Base-by-base conservation (phyloP, 2,797 vertebrate genomes). In the Coranthus polyacanthus region DNA sequence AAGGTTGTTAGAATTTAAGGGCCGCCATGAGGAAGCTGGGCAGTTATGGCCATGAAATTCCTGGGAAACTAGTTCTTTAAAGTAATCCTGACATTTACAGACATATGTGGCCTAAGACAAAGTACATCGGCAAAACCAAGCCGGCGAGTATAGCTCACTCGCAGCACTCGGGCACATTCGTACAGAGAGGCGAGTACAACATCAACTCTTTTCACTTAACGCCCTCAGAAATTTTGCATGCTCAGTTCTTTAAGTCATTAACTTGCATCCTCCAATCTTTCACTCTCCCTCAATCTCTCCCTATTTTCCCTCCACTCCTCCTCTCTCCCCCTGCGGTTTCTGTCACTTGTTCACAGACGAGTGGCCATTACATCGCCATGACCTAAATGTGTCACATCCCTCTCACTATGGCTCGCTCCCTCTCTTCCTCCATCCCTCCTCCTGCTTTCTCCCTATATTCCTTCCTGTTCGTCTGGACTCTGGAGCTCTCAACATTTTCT, bases 291-390 rank as follows among this genome's bases (percentile, higher is more conserved):
- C 72, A 57, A 41, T 60, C 50, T 43, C 71, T 76, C 60, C 59
- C 80, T 74, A 38, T 62, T 69, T 78, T 43, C 24, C 63, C 64
- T 68, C 42, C 72, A 38, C 72, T 50, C 66, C 60, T 74, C 69
- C 63, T 16, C 70, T 55, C 78, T 82, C 69, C 83, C 87, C 90
- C 91, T 86, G 86, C 70, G 84, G 87, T 92, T 93, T 90, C 90
- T 94, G 91, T 94, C 93, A 94, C 89, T 93, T 89, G 91, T 93
- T 94, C 91, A 94, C 90, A 92, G 91, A 91, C 84, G 89, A 94
- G 88, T 93, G 91, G 88, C 92, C 92, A 92, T 94, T 93, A 92
- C 90, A 88, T 94, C 93, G 84, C 84, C 68, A 72, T 93, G 93
- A 93, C 93, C 94, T 93, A 93, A 94, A 95, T 95, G 90, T 94